A percentile compares a stretch with the other conserved stretches of the same genome.
phyloP scores from a whole-genome alignment of 2,113 vertebrate genomes.

The Chaenogobius annularis region DNA sequence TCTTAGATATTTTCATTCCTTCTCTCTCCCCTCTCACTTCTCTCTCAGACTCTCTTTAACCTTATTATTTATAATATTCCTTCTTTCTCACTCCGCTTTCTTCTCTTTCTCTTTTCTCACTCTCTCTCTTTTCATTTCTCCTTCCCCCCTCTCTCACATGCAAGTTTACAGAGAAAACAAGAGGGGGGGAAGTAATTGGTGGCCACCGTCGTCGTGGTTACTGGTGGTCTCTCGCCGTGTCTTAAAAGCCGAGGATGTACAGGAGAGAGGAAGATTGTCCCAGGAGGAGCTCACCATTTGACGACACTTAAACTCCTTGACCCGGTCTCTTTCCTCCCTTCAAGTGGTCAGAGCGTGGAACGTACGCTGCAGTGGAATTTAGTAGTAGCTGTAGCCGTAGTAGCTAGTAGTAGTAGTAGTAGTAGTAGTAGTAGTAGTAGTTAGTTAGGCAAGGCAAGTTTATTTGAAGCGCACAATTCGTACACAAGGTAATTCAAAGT shows the following conservation, averaged over 20 bases:
- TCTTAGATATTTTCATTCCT: too few species aligned
- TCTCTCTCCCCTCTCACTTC: too few species aligned
- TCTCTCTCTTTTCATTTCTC: not conserved
- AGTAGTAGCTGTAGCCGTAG: not conserved
- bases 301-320: constrained; percentile 51
- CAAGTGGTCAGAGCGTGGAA: not conserved
- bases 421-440: not conserved
- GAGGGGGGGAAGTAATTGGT: constrained; percentile 34
- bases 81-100: too few species aligned
- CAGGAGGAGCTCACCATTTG: constrained; percentile 50
- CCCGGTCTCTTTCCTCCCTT: constrained; percentile 10
- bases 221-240: constrained; percentile 44
- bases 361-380: not conserved
- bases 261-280: constrained; percentile 15
- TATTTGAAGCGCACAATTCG: too few species aligned
- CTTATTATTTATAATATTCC: too few species aligned
- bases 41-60: not conserved
- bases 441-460: too few species aligned
- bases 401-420: not conserved
- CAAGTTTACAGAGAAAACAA: not conserved
- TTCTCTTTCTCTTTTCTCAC: too few species aligned
- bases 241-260: constrained; percentile 38
- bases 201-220: constrained; percentile 48
- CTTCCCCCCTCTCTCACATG: not conserved
- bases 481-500: too few species aligned